phyloP scores from a whole-genome alignment of 2,888 invertebrate genomes.

The Ornithoptera priamus region DNA sequence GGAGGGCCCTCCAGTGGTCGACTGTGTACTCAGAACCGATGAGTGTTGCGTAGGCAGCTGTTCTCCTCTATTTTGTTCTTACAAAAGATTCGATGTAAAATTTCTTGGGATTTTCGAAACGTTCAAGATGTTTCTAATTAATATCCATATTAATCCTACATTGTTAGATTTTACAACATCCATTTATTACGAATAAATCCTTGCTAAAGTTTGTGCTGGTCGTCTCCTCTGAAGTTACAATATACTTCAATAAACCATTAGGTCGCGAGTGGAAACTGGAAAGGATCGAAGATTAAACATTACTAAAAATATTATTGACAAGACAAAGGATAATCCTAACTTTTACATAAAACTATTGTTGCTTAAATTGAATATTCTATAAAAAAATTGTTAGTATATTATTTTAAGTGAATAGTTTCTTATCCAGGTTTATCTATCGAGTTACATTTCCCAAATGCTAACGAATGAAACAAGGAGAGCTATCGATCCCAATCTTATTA shows the following conservation, averaged over 20 bases:
- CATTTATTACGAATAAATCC: background rate
- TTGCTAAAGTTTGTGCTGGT: background rate
- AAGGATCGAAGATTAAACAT: no score
- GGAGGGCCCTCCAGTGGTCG: constrained; percentile 67
- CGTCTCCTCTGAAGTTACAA: no score
- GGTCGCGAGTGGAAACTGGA: no score
- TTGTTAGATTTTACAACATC: background rate
- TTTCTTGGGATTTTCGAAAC: constrained; percentile 58
- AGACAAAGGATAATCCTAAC: no score
- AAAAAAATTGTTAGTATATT: no score
- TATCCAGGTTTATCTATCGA: constrained; percentile 24
- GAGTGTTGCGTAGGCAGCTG: constrained; percentile 70
- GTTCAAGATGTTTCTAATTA: constrained; percentile 17
- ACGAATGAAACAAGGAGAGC: constrained; percentile 49
- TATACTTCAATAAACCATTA: no score
- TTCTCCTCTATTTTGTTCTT: constrained; percentile 58
- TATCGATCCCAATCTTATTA: constrained; percentile 30
- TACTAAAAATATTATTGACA: no score
- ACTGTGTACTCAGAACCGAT: constrained; percentile 66
- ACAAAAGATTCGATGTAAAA: constrained; percentile 70
- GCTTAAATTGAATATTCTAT: no score
- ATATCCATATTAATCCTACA: background rate
- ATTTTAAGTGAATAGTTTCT: background rate
- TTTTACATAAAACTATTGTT: no score
- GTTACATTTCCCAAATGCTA: constrained; percentile 50